These are phyloP conservation scores for Toxotes lorentzi DNA, from an alignment of 2,797 vertebrate genomes.

Conservation along the genomic window DNA sequence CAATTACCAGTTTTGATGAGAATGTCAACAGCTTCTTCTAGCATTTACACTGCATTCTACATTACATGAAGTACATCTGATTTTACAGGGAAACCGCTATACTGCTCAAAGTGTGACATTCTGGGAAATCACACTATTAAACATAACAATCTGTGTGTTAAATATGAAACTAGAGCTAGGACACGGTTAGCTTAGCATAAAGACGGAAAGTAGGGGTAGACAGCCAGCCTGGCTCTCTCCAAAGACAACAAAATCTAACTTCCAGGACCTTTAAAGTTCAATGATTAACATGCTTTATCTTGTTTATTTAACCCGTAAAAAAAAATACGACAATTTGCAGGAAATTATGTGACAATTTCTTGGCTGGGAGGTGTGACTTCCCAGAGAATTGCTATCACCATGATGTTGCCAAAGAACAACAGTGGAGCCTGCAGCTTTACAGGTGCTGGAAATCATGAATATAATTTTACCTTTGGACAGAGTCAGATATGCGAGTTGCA, in stretches of 20 bases:
- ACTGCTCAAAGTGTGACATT: not conserved
- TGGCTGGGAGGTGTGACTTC: not conserved
- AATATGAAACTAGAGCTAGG: not conserved
- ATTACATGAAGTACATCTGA: not conserved
- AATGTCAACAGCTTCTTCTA: not conserved
- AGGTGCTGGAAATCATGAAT: not conserved
- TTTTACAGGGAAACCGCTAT: not conserved
- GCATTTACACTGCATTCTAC: not conserved
- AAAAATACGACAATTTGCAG: too few species aligned
- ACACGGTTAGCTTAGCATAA: not conserved
- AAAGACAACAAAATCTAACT: not conserved
- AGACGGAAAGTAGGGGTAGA: not conserved
- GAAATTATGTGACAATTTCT: not conserved
- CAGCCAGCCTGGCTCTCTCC: too few species aligned
- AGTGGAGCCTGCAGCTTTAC: not conserved
- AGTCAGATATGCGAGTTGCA: not conserved
- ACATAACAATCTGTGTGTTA: not conserved
- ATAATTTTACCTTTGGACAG: not conserved
- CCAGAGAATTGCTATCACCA: not conserved
- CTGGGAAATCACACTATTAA: not conserved
- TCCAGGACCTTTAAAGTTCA: not conserved
- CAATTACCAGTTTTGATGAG: not conserved
- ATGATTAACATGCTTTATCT: too few species aligned
- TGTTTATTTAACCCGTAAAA: too few species aligned
- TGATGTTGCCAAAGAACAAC: not conserved